Evolutionary conservation across 2,888 invertebrate genomes (phyloP).

Genomic region (Oxycera nigricornis): DNA sequence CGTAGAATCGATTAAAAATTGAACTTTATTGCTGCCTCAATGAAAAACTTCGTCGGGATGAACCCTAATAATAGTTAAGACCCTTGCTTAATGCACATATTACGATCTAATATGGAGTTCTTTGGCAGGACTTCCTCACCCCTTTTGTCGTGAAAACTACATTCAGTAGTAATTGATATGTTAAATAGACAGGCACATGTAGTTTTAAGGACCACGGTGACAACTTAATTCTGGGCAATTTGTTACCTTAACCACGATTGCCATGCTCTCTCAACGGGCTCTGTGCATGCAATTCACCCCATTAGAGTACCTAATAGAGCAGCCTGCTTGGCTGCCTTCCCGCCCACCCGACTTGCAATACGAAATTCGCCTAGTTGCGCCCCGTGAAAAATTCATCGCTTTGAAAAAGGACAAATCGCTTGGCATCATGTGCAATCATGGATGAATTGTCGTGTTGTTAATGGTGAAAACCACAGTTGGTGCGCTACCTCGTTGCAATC

Average conservation of each 20-base stretch:
- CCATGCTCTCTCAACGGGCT: not conserved
- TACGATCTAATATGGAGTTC: too few relatives aligned
- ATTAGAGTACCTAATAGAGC: not conserved
- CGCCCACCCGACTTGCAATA: not conserved
- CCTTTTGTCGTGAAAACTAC: conserved; percentile 8
- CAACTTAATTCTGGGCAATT: conserved; percentile 38
- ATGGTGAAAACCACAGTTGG: conserved; percentile 13
- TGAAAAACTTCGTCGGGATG: too few relatives aligned
- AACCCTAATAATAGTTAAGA: too few relatives aligned
- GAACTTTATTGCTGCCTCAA: too few relatives aligned
- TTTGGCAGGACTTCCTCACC: not conserved
- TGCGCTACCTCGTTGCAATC: conserved; percentile 18
- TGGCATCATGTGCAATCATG: conserved; percentile 35
- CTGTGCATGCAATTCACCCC: conserved; percentile 16
- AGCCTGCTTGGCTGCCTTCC: not conserved
- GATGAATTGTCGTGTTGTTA: conserved; percentile 26
- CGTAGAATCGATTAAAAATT: too few relatives aligned
- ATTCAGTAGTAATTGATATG: conserved; percentile 39
- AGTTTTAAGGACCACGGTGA: conserved; percentile 20
- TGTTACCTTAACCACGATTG: conserved; percentile 18
- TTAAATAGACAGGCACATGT: conserved; percentile 31
- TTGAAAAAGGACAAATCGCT: conserved; percentile 29
- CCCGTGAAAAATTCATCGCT: conserved; percentile 5
- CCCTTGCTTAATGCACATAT: too few relatives aligned
- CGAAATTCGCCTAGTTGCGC: not conserved